phyloP scores from a whole-genome alignment of 2,888 invertebrate species.

The Cylindroiulus punctatus region DNA sequence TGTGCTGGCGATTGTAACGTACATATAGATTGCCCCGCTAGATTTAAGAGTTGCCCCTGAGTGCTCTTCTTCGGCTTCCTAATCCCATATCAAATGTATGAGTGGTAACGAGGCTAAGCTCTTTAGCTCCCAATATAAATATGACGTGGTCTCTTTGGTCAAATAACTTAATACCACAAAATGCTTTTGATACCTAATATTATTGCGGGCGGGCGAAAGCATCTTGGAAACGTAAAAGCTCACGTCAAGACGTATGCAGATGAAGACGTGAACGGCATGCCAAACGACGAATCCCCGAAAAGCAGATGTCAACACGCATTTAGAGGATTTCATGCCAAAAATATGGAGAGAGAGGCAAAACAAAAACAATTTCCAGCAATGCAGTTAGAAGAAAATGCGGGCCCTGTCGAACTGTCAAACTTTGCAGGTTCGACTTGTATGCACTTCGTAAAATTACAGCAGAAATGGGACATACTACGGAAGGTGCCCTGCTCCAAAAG shows the following conservation, averaged over 20 bases:
- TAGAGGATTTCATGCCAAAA: not conserved
- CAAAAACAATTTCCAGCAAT: not conserved
- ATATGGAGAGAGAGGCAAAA: not conserved
- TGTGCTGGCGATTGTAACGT: constrained; percentile 34
- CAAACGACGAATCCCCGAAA: not conserved
- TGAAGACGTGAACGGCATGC: constrained; percentile 28
- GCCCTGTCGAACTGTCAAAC: not conserved
- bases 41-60: constrained; percentile 37
- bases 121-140: constrained; percentile 48
- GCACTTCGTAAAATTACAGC: not conserved
- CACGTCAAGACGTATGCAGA: constrained; percentile 32
- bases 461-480: too few relatives aligned
- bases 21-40: not conserved
- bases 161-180: constrained; percentile 52
- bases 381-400: not conserved
- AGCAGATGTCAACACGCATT: constrained; percentile 32
- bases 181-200: constrained; percentile 44
- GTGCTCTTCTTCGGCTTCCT: constrained; percentile 46
- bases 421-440: not conserved
- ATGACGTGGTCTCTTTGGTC: constrained; percentile 51
- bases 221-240: constrained; percentile 8
- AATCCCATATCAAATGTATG: constrained; percentile 49
- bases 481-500: too few relatives aligned
- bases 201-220: constrained; percentile 36
- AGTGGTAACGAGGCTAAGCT: constrained; percentile 51